A percentile compares a stretch with the other conserved stretches of the same genome.
Evolutionary conservation across 2,888 invertebrate species (phyloP).

Genomic region (Caenorhabditis sp.): DNA sequence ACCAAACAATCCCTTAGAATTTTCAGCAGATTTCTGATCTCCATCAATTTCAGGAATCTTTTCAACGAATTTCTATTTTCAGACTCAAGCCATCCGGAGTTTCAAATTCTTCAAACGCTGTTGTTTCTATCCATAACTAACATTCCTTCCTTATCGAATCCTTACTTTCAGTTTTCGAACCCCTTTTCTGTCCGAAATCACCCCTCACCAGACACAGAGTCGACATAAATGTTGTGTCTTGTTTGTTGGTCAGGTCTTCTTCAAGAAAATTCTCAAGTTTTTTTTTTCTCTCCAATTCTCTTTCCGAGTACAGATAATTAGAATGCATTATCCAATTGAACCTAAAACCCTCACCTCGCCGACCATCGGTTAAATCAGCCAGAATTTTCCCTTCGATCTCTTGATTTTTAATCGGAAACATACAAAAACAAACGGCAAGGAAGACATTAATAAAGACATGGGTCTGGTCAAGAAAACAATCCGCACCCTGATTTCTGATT

Average conservation of each 20-base stretch:
- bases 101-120: neutral
- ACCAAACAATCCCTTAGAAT: too few relatives aligned
- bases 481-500: constrained; percentile 25
- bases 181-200: neutral
- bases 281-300: constrained; percentile 4
- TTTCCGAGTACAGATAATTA: constrained; percentile 45
- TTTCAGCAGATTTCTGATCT: too few relatives aligned
- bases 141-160: neutral
- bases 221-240: constrained; percentile 29
- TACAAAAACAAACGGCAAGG: neutral
- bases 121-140: neutral
- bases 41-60: neutral
- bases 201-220: constrained; percentile 2
- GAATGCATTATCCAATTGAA: constrained; percentile 50
- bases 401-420: constrained; percentile 31
- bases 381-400: constrained; percentile 30
- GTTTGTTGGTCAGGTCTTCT: constrained; percentile 24
- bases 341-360: constrained; percentile 10
- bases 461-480: constrained; percentile 18
- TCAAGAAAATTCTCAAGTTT: constrained; percentile 5
- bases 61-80: neutral
- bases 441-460: neutral
- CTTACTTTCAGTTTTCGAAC: neutral
- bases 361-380: constrained; percentile 10
- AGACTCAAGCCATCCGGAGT: neutral